Percentiles rank a stretch among this genome's conserved stretches.
phyloP scores from a whole-genome alignment of 2,888 invertebrate genomes.

The Acanthopleura granulata region DNA sequence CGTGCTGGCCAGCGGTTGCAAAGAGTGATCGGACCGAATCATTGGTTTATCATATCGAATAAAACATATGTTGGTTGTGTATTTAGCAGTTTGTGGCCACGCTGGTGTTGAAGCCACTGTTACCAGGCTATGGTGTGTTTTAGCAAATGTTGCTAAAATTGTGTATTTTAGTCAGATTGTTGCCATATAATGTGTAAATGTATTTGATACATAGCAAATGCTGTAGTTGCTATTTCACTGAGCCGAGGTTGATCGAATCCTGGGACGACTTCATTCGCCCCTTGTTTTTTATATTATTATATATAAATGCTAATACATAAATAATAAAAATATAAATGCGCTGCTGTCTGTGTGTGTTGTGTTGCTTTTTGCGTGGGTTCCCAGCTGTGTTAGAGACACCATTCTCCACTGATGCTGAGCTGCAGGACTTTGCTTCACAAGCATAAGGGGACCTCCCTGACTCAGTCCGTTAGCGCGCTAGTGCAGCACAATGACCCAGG shows the following conservation, averaged over 20 bases:
- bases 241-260: slow-evolving; percentile 11
- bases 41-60: neutral
- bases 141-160: neutral
- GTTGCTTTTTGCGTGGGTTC: too few species aligned
- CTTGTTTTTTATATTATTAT: neutral
- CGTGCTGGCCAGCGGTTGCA: neutral
- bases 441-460: too few species aligned
- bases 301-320: neutral
- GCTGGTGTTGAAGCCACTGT: neutral
- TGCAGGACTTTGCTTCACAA: too few species aligned
- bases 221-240: slow-evolving; percentile 9
- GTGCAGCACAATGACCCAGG: too few species aligned
- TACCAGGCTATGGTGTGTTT: neutral
- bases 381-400: too few species aligned
- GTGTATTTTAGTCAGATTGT: too few species aligned
- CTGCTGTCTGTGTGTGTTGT: too few species aligned
- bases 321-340: too few species aligned
- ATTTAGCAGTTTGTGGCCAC: neutral
- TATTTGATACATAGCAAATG: neutral
- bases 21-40: neutral
- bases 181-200: neutral
- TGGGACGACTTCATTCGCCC: neutral
- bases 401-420: too few species aligned
- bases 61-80: neutral
- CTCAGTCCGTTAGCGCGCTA: too few species aligned